These are phyloP conservation scores for Ceryle rudis DNA, from an alignment of 2,797 vertebrate genomes.

Conservation along the genomic window DNA sequence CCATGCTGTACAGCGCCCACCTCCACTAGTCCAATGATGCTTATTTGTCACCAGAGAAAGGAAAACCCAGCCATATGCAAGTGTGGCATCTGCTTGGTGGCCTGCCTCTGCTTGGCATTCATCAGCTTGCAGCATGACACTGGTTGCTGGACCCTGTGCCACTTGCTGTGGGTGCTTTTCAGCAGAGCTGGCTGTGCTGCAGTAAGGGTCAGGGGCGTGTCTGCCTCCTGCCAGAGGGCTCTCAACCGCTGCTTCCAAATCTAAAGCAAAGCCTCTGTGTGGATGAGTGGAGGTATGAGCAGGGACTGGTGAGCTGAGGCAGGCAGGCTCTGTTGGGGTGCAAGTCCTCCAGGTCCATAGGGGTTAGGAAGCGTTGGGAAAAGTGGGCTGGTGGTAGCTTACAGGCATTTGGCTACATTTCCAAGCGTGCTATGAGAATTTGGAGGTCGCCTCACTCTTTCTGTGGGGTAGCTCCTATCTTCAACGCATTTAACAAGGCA, in stretches of 20 bases:
- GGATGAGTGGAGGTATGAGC: background rate
- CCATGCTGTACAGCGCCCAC: background rate
- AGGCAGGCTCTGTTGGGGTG: background rate
- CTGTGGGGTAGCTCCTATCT: background rate
- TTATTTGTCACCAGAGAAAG: slow-evolving; percentile 23
- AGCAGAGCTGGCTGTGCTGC: background rate
- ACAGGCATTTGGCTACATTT: background rate
- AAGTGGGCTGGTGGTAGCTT: background rate
- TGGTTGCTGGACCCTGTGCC: rapidly evolving
- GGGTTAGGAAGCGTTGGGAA: background rate
- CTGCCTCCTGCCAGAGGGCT: rapidly evolving
- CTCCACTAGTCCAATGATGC: background rate
- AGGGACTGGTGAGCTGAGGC: background rate
- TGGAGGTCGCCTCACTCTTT: background rate
- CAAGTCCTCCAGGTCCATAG: rapidly evolving
- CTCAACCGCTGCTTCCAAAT: background rate
- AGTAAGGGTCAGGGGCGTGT: rapidly evolving
- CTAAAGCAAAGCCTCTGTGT: background rate
- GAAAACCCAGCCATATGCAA: slow-evolving; percentile 51
- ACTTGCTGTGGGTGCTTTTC: background rate
- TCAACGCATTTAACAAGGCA: background rate
- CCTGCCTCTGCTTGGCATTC: background rate
- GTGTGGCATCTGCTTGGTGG: background rate
- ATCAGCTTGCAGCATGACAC: background rate
- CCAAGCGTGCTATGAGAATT: background rate